Conservation (phyloP, 2,113 vertebrate species). For the Hoplias malabaricus region DNA sequence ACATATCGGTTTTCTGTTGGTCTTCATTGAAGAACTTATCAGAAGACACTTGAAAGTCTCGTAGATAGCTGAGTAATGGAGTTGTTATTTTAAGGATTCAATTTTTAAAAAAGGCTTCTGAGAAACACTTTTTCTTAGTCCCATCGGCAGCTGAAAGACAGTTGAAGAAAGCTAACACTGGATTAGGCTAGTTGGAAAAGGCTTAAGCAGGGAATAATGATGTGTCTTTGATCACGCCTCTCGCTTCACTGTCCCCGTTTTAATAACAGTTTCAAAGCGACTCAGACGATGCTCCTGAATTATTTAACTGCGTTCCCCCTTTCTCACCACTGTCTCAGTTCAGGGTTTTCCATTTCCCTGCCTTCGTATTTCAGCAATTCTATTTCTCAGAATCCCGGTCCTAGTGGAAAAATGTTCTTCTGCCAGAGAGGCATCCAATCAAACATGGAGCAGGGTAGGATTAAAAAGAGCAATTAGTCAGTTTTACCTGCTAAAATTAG, state of each 20-base stretch:
- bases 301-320: constrained; percentile 48
- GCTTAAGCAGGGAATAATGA: constrained; percentile 51
- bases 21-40: constrained; percentile 56
- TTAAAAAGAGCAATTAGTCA: no score
- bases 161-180: constrained; percentile 58
- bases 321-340: constrained; percentile 20
- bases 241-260: constrained; percentile 50
- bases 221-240: constrained; percentile 61
- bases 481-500: no score
- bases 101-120: constrained; percentile 65
- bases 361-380: not conserved
- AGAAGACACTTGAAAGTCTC: constrained; percentile 65
- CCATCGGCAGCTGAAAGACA: constrained; percentile 57
- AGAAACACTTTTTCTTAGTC: constrained; percentile 60
- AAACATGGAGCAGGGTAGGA: not conserved
- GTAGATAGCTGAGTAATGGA: constrained; percentile 69
- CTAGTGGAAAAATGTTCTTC: not conserved
- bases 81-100: constrained; percentile 69
- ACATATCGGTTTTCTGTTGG: constrained; percentile 39
- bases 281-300: constrained; percentile 45
- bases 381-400: not conserved
- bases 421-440: not conserved
- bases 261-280: not conserved
- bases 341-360: not conserved
- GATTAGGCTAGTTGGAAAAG: constrained; percentile 51